Conservation (phyloP, 2,888 invertebrate species). For the Drosophila koepferae region DNA sequence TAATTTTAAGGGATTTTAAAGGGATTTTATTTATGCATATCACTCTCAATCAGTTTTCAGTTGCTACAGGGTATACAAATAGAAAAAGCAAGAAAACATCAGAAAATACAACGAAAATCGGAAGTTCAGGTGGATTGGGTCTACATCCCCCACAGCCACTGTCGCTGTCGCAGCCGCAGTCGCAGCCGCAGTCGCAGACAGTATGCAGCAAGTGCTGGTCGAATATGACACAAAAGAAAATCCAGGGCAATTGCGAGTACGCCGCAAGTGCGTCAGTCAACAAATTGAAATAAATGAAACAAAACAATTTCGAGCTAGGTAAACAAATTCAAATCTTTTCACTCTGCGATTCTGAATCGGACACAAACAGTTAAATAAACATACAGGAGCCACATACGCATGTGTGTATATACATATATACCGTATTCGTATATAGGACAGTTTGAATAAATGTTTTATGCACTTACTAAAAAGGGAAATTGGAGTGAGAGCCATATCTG, state of each 20-base stretch:
- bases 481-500: no score
- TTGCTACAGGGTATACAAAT: not conserved
- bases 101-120: slow-evolving; percentile 1
- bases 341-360: slow-evolving; percentile 1
- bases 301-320: not conserved
- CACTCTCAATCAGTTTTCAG: not conserved
- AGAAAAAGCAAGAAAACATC: not conserved
- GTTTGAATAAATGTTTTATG: not conserved
- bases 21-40: not conserved
- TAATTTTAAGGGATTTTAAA: not conserved
- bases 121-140: slow-evolving; percentile 7
- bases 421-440: not conserved
- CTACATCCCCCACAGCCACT: not conserved
- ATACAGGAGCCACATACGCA: not conserved
- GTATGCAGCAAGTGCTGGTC: not conserved
- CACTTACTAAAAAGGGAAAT: not conserved
- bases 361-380: slow-evolving; percentile 7
- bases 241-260: slow-evolving; percentile 14
- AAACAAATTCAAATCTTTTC: slow-evolving; percentile 8
- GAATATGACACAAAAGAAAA: slow-evolving; percentile 20
- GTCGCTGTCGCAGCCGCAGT: not conserved
- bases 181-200: not conserved
- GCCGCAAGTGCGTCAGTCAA: slow-evolving; percentile 10
- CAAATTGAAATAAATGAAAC: not conserved
- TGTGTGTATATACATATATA: not conserved